These are phyloP conservation scores for Lasaia peninsularis DNA, from an alignment of 1,140 invertebrate species.

Conservation along the genomic window DNA sequence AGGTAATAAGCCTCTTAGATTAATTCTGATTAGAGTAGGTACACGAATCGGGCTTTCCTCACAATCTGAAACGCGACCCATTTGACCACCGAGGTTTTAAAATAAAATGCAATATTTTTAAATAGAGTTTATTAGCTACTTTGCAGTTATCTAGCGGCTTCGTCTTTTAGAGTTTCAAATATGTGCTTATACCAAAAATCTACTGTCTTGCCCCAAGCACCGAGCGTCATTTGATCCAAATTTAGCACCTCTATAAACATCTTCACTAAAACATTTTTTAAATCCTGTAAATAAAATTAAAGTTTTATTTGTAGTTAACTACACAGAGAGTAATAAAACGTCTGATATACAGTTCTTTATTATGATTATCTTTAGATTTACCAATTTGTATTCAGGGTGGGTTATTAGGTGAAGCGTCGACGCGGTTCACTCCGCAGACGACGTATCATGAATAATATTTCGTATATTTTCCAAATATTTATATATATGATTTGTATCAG, in stretches of 20 bases:
- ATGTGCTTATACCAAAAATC: slow-evolving; percentile 65
- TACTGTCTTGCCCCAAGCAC: slow-evolving; percentile 50
- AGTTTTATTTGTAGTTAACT: slow-evolving; percentile 3
- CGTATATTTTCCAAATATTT: no score
- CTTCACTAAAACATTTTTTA: slow-evolving; percentile 55
- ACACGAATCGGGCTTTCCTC: no score
- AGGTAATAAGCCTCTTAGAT: no score
- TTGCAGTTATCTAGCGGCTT: slow-evolving; percentile 35
- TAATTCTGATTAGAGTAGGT: no score
- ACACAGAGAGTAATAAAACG: not conserved
- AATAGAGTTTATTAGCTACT: slow-evolving; percentile 12
- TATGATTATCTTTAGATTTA: not conserved
- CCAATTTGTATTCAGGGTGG: not conserved
- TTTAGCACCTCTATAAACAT: slow-evolving; percentile 54
- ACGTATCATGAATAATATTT: no score
- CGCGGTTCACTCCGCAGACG: no score
- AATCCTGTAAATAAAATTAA: slow-evolving; percentile 36
- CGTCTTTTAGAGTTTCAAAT: slow-evolving; percentile 37
- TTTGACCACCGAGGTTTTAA: no score
- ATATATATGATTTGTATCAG: no score
- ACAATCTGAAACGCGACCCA: no score
- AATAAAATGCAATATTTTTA: not conserved
- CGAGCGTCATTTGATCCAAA: slow-evolving; percentile 40
- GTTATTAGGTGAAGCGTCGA: no score
- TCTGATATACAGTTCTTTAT: not conserved